Evolutionary conservation across 2,113 vertebrate species (phyloP).

Genomic region (Psephotus haematonotus): DNA sequence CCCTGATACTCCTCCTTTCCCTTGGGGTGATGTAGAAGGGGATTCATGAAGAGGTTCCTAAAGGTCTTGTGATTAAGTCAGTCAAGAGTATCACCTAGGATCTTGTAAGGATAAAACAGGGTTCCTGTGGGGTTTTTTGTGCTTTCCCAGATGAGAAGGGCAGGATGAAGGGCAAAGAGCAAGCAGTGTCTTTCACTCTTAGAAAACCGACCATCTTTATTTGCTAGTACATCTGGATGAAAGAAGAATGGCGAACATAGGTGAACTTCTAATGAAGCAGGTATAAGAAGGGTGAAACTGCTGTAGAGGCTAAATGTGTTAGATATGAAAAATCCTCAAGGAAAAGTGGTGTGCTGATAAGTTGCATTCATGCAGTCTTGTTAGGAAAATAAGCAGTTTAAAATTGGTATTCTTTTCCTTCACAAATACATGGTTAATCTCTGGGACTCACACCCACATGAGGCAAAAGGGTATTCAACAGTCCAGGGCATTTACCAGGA

Average conservation of each 20-base stretch:
- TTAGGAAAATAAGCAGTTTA: background rate
- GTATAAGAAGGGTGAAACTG: background rate
- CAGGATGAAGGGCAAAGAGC: background rate
- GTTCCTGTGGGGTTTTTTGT: background rate
- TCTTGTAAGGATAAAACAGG: background rate
- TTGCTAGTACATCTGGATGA: background rate
- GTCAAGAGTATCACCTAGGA: background rate
- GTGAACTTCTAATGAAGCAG: background rate
- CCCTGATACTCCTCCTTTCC: accelerated
- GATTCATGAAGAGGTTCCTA: background rate
- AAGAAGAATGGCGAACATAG: background rate
- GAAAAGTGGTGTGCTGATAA: background rate
- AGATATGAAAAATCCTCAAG: background rate
- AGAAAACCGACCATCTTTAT: background rate
- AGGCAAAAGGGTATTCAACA: background rate
- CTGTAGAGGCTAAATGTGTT: background rate
- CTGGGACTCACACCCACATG: background rate
- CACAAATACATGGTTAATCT: background rate
- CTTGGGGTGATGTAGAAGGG: background rate
- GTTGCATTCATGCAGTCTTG: background rate
- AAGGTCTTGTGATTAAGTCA: background rate
- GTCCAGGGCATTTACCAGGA: background rate
- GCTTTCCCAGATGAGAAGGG: background rate
- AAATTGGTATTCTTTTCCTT: background rate
- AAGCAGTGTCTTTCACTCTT: background rate